Evolutionary conservation across 2,113 vertebrate genomes (phyloP), one percentile per base, ranked within the genome.

Genomic region (Ceuthmochares aereus): DNA sequence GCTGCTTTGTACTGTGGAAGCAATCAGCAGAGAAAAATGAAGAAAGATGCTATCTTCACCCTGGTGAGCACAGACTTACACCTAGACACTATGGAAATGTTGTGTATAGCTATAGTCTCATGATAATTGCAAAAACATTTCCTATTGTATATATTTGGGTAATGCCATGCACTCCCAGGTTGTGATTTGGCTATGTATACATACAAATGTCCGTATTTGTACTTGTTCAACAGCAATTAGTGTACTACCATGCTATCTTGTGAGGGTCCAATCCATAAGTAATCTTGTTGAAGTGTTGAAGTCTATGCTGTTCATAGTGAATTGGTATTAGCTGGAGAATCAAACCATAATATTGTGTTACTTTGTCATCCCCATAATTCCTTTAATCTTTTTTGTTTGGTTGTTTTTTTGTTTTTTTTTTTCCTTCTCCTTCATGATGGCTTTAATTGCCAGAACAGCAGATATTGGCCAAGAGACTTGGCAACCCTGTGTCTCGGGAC

Each of bases 381-480:
- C 32, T 80, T 81, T 89, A 67, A 86, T 69, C 14, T 49, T 49
- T 14, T 49, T 49, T 49, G 47, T 49, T 49, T 49, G 47, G 8
- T 12, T 40, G 40, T 58, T n/a, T 3, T 47, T 47, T 10, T n/a
- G 42, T 43, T 43, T 12, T 45, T 49, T 49, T 22, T 21, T 11
- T 22, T 49, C 21, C 40, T 49, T 49, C 12, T 23, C 47, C 47
- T 49, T 43, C 27, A 54, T 47, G 29, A 49, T 93, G 73, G 16
- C 36, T 87, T 5, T 27, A 59, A 32, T 47, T 84, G 78, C 88
- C 84, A 95, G 80, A 88, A 75, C 4, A 12, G 74, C 60, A 72
- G 54, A 67, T 55, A 87, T 1, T 2, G 18, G 95, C 91, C 89
- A 95, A 90, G 79, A 90, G 49, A 66, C 63, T 96, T 94, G 87